These are phyloP conservation scores for Pagetopsis macropterus DNA, from an alignment of 2,797 vertebrate genomes.

Conservation along the genomic window DNA sequence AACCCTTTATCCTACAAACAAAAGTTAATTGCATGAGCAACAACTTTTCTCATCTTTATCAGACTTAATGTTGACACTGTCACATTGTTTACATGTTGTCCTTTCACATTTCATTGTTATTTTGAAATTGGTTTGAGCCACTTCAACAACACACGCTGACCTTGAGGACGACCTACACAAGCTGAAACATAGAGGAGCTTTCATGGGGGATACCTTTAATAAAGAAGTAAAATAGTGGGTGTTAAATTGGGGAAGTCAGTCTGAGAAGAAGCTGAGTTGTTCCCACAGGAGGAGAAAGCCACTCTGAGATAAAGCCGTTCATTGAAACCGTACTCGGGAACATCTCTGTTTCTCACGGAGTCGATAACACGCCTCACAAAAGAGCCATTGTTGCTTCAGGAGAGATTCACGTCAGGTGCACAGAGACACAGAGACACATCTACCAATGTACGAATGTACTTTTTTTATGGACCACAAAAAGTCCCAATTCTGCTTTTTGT, in stretches of 20 bases:
- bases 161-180: no score
- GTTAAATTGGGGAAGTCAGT: background rate
- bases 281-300: slow-evolving; percentile 43
- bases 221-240: background rate
- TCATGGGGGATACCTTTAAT: no score
- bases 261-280: background rate
- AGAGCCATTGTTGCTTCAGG: slow-evolving; percentile 62
- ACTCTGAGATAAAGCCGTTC: slow-evolving; percentile 50
- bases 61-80: no score
- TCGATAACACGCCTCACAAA: slow-evolving; percentile 67
- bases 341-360: slow-evolving; percentile 74
- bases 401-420: slow-evolving; percentile 27
- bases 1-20: no score
- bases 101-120: background rate
- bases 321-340: slow-evolving; percentile 61
- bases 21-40: no score
- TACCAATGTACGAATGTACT: no score
- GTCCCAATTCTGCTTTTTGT: no score
- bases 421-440: slow-evolving; percentile 3
- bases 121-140: background rate
- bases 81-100: no score
- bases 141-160: no score
- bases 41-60: no score
- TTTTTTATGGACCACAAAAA: no score
- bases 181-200: no score